Evolutionary conservation across 2,888 invertebrate species (phyloP), one percentile per base, ranked within the genome.

Genomic region (Drosophila dives): DNA sequence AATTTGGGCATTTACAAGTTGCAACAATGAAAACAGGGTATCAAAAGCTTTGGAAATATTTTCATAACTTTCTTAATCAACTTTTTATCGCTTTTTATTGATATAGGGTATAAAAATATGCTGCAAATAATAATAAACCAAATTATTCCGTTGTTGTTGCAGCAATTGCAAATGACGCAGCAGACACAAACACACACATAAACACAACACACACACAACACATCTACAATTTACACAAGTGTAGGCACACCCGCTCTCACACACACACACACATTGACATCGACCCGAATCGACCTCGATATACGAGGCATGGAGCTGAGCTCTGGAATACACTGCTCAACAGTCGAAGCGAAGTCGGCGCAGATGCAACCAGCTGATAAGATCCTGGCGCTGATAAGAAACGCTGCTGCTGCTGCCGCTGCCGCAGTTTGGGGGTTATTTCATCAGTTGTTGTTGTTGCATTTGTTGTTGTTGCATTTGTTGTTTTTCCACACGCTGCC

Each of bases 331-430:
- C 26, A 29, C 56, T 58, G 66, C 42, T 53, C 62, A 56, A 64
- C 63, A 59, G 60, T 71, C 71, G 72, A 32, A 72, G 60, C 74
- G 64, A 40, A 68, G 73, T 71, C 69, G 85, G 79, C 83, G 83
- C 68, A 83, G 84, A 87, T 84, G 86, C 88, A 85, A 81, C 71
- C 79, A 64, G 36, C 54, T 83, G 88, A 88, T 88, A 81, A 88
- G 88, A 88, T 88, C 89, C 86, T 88, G 82, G 70, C 73, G 84
- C 79, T 90, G 88, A 88, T 88, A 90, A 88, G 55, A 51, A 29
- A 29, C 29, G 29, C 49, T 32, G 53, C 64, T 51, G 63, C 62
- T 45, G 64, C 63, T 38, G 70, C 67, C n/a, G n/a, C n/a, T 58
- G 69, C 53, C 72, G 71, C 75, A 75, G 75, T 80, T 80, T 80